Conservation (phyloP, 64 coral and sea anemone genomes). For the Montipora sp. region DNA sequence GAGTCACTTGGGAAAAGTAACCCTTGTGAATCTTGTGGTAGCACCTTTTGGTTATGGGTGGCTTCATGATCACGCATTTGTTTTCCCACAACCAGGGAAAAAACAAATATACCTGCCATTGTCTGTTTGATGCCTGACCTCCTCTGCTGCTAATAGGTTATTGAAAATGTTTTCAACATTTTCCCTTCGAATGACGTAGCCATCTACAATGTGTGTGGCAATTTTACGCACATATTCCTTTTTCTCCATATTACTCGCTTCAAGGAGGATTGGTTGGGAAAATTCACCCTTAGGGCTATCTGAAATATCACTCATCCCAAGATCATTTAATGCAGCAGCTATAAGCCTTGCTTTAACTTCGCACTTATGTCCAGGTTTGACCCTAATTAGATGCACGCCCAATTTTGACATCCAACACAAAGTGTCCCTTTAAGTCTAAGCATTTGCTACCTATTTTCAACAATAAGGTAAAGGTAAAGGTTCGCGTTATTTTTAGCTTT, state of each 20-base stretch:
- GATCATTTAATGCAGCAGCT: constrained; percentile 60
- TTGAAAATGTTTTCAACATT: constrained; percentile 47
- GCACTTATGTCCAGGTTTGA: too few species aligned
- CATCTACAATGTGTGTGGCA: constrained; percentile 43
- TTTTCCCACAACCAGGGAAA: constrained; percentile 80
- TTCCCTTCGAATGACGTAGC: constrained; percentile 47
- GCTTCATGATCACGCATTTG: constrained; percentile 56
- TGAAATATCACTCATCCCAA: constrained; percentile 53
- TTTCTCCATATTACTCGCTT: constrained; percentile 14
- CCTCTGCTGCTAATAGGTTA: constrained; percentile 35
- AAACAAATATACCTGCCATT: constrained; percentile 65
- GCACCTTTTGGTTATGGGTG: constrained; percentile 52
- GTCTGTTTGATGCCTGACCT: constrained; percentile 32
- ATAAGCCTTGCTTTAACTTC: constrained; percentile 74
- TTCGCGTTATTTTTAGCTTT: too few species aligned
- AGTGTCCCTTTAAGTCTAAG: too few species aligned
- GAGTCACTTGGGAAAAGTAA: constrained; percentile 11
- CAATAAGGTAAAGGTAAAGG: too few species aligned
- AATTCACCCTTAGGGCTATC: constrained; percentile 22
- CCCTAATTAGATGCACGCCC: too few species aligned
- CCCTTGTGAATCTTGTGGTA: constrained; percentile 16
- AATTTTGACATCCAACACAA: too few species aligned
- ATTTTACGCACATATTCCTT: constrained; percentile 52
- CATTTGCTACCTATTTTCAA: too few species aligned
- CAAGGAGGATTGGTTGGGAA: neutral